Evolutionary conservation across 1,140 invertebrate species (phyloP).

Genomic region (Bombyx mori): ASM3026992v2 NC_085119.1:8474501-8475000

Average conservation of each 20-base stretch:
- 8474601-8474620: too few relatives aligned
- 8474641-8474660: too few relatives aligned
- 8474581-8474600: too few relatives aligned
- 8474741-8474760: slow-evolving; percentile 55
- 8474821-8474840: slow-evolving; percentile 28
- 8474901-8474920: slow-evolving; percentile 1
- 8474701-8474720: slow-evolving; percentile 45
- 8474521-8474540: too few relatives aligned
- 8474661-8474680: slow-evolving; percentile 26
- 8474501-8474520: too few relatives aligned
- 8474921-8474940: neutral
- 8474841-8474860: slow-evolving; percentile 5
- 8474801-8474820: slow-evolving; percentile 41
- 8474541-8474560: too few relatives aligned
- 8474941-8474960: too few relatives aligned
- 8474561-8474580: too few relatives aligned
- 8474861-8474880: slow-evolving; percentile 7
- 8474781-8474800: slow-evolving; percentile 58
- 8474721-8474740: slow-evolving; percentile 54
- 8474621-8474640: too few relatives aligned
- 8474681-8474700: slow-evolving; percentile 28
- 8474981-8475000: neutral
- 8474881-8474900: slow-evolving; percentile 1
- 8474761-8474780: slow-evolving; percentile 64
- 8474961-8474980: too few relatives aligned